Evolutionary conservation across 2,888 invertebrate genomes (phyloP), one percentile per base, ranked within the genome.

Genomic region (Drosophila picticornis): DNA sequence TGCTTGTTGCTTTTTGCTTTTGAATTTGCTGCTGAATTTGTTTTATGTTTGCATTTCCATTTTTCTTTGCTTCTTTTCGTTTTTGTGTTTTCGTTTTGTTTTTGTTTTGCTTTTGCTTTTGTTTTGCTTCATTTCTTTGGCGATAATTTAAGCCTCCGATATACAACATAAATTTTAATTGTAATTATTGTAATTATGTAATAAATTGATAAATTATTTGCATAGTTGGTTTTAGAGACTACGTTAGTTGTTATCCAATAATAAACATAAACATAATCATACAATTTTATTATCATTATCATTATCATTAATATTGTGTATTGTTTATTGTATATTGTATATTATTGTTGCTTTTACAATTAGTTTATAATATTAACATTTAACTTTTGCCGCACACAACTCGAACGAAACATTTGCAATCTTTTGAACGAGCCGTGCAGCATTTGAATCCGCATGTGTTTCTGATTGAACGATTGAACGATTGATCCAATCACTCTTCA

Each of bases 111-210:
- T 78, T 76, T 76, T 70, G 72, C 59, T 71, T 76, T 84, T 77
- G 72, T 80, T 81, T 80, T 81, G 82, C 81, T 83, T 83, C 80
- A 80, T 83, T 91, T 91, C 92, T 92, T 92, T 92, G 92, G 92
- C 92, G 92, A 91, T 92, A 89, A 91, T 91, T 91, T 91, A 92
- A 92, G 92, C 92, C 92, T 92, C 92, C 92, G 92, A 92, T 92
- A 91, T 88, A 91, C 91, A 89, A 91, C 81, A 85, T 84, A 84
- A 79, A 87, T 83, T 78, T 83, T 67, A 80, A 72, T 63, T 80
- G 53, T 75, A 65, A 62, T 68, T 52, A 60, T 71, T 80, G 57
- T 75, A 65, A 62, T 68, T 52, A 60, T 71, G 58, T 78, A 56
- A 74, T 83, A 63, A 59, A 75, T 80, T 81, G 83, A 77, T 85